Percentiles rank a stretch among this genome's conserved stretches.
Evolutionary conservation across 1,140 invertebrate species (phyloP).

Genomic region (Acromyrmex echinatior): DNA sequence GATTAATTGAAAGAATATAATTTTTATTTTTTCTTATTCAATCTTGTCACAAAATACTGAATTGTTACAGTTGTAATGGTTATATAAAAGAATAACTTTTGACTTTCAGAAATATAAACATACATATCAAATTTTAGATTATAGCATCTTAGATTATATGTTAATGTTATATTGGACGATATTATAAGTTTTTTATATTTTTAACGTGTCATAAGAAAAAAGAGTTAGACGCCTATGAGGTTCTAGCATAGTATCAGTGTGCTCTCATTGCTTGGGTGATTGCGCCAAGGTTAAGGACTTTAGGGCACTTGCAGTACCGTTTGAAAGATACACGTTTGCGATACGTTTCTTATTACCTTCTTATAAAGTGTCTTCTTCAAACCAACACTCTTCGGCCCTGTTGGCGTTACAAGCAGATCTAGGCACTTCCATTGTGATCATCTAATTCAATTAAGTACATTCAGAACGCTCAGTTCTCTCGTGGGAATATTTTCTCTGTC

Average conservation of each 20-base stretch:
- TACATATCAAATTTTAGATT: neutral
- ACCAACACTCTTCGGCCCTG: neutral
- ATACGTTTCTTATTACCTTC: conserved; percentile 58
- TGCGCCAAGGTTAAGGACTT: conserved; percentile 66
- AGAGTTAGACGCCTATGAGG: conserved; percentile 46
- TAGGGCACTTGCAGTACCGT: conserved; percentile 48
- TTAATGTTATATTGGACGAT: neutral
- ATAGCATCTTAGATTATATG: neutral
- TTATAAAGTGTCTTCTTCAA: neutral
- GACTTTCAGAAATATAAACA: neutral
- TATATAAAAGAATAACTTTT: neutral
- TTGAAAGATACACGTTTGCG: conserved; percentile 52
- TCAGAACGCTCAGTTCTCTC: conserved; percentile 27
- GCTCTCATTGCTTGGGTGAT: conserved; percentile 60
- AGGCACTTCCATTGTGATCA: neutral
- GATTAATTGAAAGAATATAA: conserved; percentile 7
- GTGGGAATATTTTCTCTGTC: conserved; percentile 44
- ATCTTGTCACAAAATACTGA: neutral
- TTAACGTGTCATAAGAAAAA: neutral
- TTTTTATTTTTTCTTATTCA: neutral
- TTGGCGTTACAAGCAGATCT: neutral
- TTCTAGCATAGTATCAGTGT: neutral
- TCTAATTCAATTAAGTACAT: conserved; percentile 47
- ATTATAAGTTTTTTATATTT: neutral
- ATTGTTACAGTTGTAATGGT: neutral